Base-by-base conservation (phyloP, 2,113 vertebrate genomes). In the Nesogale talazaci region DNA sequence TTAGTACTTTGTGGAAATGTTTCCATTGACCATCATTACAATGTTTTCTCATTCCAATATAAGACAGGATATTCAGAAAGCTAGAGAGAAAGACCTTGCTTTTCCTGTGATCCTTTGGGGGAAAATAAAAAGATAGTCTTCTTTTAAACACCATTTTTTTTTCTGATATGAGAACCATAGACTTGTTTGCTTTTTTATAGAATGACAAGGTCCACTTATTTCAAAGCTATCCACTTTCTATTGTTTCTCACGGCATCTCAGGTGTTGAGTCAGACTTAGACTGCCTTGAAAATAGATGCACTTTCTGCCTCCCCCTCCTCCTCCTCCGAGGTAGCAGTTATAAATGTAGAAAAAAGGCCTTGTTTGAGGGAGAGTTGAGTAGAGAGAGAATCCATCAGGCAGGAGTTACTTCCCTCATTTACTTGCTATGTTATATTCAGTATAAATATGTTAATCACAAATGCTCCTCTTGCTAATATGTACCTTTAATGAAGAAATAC, bases 21-120 rank as follows among this genome's bases (percentile, higher is more conserved):
- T 92, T 89, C 59, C n/a, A 14, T 29, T 78, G 74, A 40, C 52
- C 36, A 22, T 80, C 61, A 15, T 79, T 70, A 34, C 19, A 83
- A 22, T 40, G n/a, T 77, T 56, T 93, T 57, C 29, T 75, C 22
- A 29, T 34, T 88, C 14, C 61, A 29, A 34, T 36, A n/a, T 23
- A 80, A 72, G 83, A 75, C 0, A 29, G 16, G 23, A 20, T 38
- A 52, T 74, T 61, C 61, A 79, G 67, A 85, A 86, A 70, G 14
- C 76, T 59, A 52, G 91, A 69, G 59, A 84, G 4, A 81, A 88
- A 42, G 59, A 2, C 8, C 57, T 85, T 65, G 16, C 29, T 88
- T 90, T 79, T 69, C 70, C 29, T 83, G 65, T 14, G 61, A 86
- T 76, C 88, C n/a, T 93, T 90, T 69, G 31, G 56, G 36, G 88